Evolutionary conservation across 2,113 vertebrate species (phyloP).

Genomic region (Phylloscopus trochilus): DNA sequence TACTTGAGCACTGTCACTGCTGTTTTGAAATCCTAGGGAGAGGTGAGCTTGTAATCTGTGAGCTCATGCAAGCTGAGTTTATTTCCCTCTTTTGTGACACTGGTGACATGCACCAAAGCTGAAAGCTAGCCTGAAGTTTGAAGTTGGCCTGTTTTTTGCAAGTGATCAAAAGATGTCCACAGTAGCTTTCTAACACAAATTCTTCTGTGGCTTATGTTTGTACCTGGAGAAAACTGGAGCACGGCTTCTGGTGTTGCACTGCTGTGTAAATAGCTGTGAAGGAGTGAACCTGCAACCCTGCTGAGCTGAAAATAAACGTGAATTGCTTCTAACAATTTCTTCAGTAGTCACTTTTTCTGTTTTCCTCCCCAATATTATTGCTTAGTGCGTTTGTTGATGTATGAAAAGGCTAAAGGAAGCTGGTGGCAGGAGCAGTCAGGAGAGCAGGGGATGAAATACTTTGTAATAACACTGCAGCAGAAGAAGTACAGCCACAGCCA

Average conservation of each 20-base stretch:
- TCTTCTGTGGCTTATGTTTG: not conserved
- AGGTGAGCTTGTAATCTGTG: not conserved
- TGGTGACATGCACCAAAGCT: not conserved
- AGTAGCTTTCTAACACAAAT: not conserved
- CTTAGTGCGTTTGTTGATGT: not conserved
- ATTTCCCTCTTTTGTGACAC: not conserved
- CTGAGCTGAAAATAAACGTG: not conserved
- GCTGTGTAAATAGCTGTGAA: not conserved
- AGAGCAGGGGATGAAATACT: not conserved
- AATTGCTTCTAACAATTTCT: not conserved
- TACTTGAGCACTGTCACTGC: not conserved
- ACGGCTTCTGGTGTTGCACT: not conserved
- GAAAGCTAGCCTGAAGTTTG: not conserved
- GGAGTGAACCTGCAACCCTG: not conserved
- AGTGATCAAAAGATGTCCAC: not conserved
- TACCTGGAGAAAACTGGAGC: not conserved
- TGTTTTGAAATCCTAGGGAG: not conserved
- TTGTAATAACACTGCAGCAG: not conserved
- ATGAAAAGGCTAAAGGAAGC: not conserved
- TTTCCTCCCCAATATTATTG: not conserved
- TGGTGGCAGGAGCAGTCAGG: not conserved
- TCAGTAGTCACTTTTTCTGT: not conserved
- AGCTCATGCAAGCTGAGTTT: not conserved
- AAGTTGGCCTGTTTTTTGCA: not conserved
- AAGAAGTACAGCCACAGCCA: not conserved